A percentile compares a stretch with the other conserved stretches of the same genome.
Evolutionary conservation across 2,797 vertebrate genomes (phyloP).

Genomic region (Hydrolagus colliei): DNA sequence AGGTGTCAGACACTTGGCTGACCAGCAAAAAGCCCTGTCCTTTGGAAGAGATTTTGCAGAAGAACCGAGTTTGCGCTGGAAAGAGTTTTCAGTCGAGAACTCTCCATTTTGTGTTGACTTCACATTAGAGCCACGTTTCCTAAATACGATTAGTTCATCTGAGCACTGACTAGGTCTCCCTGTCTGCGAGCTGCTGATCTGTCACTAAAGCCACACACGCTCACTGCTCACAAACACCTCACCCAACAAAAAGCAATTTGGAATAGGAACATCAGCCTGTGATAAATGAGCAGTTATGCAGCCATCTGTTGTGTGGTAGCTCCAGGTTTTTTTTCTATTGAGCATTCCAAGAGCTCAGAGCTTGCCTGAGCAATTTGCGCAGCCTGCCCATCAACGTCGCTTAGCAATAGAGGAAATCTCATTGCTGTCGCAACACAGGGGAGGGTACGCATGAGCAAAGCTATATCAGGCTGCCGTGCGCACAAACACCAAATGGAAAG

Average conservation of each 20-base stretch:
- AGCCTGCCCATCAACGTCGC: conserved; percentile 37
- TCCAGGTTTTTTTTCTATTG: conserved; percentile 36
- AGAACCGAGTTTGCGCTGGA: neutral
- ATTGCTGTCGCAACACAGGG: neutral
- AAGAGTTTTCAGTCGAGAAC: neutral
- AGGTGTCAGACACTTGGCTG: no score
- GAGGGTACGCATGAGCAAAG: neutral
- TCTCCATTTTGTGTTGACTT: neutral
- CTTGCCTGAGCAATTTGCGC: conserved; percentile 21
- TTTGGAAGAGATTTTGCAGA: neutral
- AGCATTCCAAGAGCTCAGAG: conserved; percentile 37
- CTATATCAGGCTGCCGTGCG: neutral
- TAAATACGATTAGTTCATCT: neutral
- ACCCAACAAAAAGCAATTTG: conserved; percentile 29
- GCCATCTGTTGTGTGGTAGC: conserved; percentile 44
- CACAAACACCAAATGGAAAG: neutral
- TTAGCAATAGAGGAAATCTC: conserved; percentile 32
- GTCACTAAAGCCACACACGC: neutral
- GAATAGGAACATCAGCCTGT: conserved; percentile 38
- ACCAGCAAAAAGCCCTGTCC: no score
- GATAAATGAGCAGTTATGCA: conserved; percentile 47
- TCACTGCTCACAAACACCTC: conserved; percentile 13
- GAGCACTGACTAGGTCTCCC: neutral
- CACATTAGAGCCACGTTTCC: neutral
- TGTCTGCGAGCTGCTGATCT: neutral